Percentiles rank a stretch among this genome's conserved stretches.
Evolutionary conservation across 30 jellyfish, hydroid and myxozoan genomes (phyloP).

Genomic region (Chrysaora quinquecirrha): DNA sequence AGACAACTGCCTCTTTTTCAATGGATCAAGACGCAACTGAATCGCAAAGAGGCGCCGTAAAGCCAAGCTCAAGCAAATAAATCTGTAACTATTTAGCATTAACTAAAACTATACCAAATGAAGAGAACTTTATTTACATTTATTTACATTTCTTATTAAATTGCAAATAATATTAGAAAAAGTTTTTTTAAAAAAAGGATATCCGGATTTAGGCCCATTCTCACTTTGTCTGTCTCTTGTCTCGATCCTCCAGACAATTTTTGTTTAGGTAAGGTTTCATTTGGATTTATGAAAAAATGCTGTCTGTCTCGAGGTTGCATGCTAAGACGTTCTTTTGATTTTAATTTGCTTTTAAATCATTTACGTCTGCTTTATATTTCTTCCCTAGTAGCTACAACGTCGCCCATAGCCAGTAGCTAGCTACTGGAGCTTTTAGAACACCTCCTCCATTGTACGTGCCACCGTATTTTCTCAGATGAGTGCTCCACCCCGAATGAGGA

Average conservation of each 20-base stretch:
- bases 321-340: neutral
- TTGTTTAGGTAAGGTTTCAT: neutral
- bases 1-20: neutral
- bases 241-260: neutral
- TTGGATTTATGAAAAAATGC: neutral
- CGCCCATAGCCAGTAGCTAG: too few species aligned
- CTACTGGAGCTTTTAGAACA: too few species aligned
- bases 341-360: too few species aligned
- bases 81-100: neutral
- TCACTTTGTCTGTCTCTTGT: constrained; percentile 26
- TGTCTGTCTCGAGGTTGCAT: neutral
- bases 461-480: too few species aligned
- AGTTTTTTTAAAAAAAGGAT: constrained; percentile 38
- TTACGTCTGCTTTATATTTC: too few species aligned
- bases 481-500: too few species aligned
- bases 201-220: constrained; percentile 68
- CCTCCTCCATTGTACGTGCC: too few species aligned
- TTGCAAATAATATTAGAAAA: constrained; percentile 28
- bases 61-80: neutral
- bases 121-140: too few species aligned
- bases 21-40: neutral
- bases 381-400: too few species aligned
- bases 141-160: constrained; percentile 20
- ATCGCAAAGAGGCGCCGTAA: neutral
- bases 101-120: neutral